Evolutionary conservation across 2,113 vertebrate species (phyloP).

Genomic region (Chaetodon auriga): DNA sequence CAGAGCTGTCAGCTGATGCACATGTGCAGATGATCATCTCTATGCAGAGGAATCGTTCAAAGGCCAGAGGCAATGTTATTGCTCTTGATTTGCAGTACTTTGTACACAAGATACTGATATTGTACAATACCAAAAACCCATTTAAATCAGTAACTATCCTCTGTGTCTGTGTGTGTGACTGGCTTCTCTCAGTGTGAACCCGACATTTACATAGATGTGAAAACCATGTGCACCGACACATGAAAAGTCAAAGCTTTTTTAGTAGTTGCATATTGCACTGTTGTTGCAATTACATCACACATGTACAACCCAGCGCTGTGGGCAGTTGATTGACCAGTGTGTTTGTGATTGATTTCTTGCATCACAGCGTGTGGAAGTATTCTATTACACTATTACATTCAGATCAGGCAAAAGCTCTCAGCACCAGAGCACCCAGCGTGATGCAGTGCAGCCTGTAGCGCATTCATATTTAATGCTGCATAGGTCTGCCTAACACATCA

Average conservation of each 20-base stretch:
- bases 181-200: not conserved
- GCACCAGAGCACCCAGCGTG: slow-evolving; percentile 41
- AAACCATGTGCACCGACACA: not conserved
- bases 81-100: not conserved
- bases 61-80: not conserved
- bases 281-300: slow-evolving; percentile 53
- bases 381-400: slow-evolving; percentile 57
- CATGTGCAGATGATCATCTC: not conserved
- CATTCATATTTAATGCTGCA: slow-evolving; percentile 82
- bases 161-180: not conserved
- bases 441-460: slow-evolving; percentile 47
- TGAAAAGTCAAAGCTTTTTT: not conserved
- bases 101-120: not conserved
- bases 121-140: not conserved
- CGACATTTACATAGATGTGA: not conserved
- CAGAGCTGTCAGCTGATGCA: not conserved
- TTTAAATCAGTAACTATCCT: not conserved
- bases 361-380: slow-evolving; percentile 67
- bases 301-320: slow-evolving; percentile 46
- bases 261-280: not conserved
- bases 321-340: slow-evolving; percentile 59
- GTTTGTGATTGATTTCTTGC: slow-evolving; percentile 70
- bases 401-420: slow-evolving; percentile 53
- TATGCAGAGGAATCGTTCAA: not conserved
- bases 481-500: slow-evolving; percentile 76